A percentile compares a stretch with the other conserved stretches of the same genome.
Conservation (phyloP, 2,888 invertebrate species). For the Papilio demoleus region DNA sequence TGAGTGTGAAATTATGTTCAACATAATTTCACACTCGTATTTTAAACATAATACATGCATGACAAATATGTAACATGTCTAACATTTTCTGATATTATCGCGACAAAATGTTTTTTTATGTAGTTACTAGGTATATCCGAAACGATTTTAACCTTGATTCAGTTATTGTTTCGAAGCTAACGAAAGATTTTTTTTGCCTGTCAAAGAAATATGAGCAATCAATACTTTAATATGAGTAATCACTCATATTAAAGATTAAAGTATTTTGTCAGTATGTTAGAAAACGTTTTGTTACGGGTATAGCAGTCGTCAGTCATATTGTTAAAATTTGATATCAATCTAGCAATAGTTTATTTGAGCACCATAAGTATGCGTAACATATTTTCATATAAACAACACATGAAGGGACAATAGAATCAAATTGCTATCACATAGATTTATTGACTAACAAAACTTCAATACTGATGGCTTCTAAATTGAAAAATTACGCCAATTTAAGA, state of each 20-base stretch:
- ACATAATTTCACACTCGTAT: not conserved
- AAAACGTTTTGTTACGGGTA: no score
- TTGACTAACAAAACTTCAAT: constrained; percentile 47
- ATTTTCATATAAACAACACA: constrained; percentile 13
- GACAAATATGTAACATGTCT: not conserved
- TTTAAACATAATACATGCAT: not conserved
- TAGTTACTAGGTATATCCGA: not conserved
- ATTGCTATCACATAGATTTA: constrained; percentile 41
- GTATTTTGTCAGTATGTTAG: no score
- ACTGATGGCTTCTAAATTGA: constrained; percentile 61
- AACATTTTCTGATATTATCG: not conserved
- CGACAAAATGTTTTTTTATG: not conserved
- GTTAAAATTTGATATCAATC: not conserved
- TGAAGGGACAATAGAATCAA: constrained; percentile 27
- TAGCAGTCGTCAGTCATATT: no score
- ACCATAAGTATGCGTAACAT: not conserved
- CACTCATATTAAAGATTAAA: not conserved
- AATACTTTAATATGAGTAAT: no score
- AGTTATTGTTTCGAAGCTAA: not conserved
- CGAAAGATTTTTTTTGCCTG: not conserved
- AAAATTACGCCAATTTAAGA: constrained; percentile 68
- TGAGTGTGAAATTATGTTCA: not conserved
- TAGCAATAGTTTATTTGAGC: not conserved
- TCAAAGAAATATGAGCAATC: not conserved
- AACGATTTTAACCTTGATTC: not conserved